phyloP scores from a whole-genome alignment of 1,140 invertebrate species.

The Diachasma alloeum region DNA sequence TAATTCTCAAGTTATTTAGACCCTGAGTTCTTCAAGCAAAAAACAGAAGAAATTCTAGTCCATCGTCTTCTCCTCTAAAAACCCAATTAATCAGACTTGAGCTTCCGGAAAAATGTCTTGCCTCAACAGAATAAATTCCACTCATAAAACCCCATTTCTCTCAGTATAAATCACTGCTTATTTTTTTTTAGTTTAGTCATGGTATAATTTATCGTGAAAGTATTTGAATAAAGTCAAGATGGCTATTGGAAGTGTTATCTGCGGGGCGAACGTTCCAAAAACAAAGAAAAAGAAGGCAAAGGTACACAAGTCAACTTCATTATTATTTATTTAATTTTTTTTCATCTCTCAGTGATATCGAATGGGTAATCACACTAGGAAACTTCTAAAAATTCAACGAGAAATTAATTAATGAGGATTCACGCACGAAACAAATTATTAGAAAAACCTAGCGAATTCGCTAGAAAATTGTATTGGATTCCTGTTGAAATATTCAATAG shows the following conservation, averaged over 20 bases:
- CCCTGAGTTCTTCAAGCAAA: too few relatives aligned
- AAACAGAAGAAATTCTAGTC: too few relatives aligned
- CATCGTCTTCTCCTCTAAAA: too few relatives aligned
- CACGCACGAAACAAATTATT: too few relatives aligned
- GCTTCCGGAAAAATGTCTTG: too few relatives aligned
- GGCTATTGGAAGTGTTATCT: conserved; percentile 61
- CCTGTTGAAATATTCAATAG: too few relatives aligned
- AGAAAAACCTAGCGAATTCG: too few relatives aligned
- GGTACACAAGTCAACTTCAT: conserved; percentile 47
- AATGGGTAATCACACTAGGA: neutral
- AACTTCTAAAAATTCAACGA: too few relatives aligned
- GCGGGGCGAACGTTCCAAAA: conserved; percentile 58
- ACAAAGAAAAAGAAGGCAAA: conserved; percentile 60
- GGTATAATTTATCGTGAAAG: conserved; percentile 30
- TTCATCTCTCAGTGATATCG: neutral
- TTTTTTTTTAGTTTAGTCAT: conserved; percentile 49
- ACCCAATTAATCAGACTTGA: too few relatives aligned
- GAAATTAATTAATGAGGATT: neutral
- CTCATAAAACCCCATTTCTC: neutral
- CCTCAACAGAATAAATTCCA: too few relatives aligned
- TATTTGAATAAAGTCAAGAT: conserved; percentile 45
- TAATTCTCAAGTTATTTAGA: too few relatives aligned
- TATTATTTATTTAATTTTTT: conserved; percentile 26
- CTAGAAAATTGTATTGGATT: too few relatives aligned
- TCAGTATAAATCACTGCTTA: conserved; percentile 20